Evolutionary conservation across 2,797 vertebrate genomes (phyloP), one percentile per base, ranked within the genome.

Genomic region (Peromyscus eremicus): DNA sequence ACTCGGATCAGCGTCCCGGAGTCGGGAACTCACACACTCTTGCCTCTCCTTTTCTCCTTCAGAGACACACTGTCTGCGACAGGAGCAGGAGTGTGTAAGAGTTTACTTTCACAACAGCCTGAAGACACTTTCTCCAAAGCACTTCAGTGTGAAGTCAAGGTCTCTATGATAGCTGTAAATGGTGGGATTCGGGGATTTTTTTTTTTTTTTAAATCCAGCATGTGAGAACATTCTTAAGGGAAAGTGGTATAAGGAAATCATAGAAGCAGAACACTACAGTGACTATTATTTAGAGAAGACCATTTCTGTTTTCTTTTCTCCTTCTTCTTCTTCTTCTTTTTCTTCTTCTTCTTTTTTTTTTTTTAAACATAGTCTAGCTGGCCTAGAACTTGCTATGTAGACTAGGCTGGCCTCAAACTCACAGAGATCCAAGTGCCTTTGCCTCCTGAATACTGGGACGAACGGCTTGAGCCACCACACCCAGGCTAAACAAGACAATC

Each of bases 101-200:
- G 9, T 91, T 94, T 37, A 91, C 91, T 76, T 93, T 94, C 32
- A 46, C 46, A 76, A 91, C 27, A 94, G 46, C 32, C 76, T 16
- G 60, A n/a, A 81, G 23, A 97, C 64, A 80, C 82, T 68, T 52
- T 92, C 71, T 66, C 79, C 57, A 43, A 52, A 91, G 66, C 80
- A 82, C 73, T n/a, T 89, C 64, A 83, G 76, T 7, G 34, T 89
- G 21, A 94, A 88, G 43, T 95, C 68, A 85, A 86, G 62, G 27
- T 60, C 92, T 52, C 71, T 8, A 37, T n/a, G 27, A 84, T 3
- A 89, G 83, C 32, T 79, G 17, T 12, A 14, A 6, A 49, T 6
- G 3, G 60, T 43, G n/a, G 5, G 25, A 66, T 71, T 92, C 32
- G 37, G 32, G 19, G 19, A 37, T 57, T 40, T 27, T 12, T 23